A percentile compares a stretch with the other conserved stretches of the same genome.
These are phyloP conservation scores for Ceratina australensis DNA, from an alignment of 1,140 invertebrate species.

Conservation along the genomic window DNA sequence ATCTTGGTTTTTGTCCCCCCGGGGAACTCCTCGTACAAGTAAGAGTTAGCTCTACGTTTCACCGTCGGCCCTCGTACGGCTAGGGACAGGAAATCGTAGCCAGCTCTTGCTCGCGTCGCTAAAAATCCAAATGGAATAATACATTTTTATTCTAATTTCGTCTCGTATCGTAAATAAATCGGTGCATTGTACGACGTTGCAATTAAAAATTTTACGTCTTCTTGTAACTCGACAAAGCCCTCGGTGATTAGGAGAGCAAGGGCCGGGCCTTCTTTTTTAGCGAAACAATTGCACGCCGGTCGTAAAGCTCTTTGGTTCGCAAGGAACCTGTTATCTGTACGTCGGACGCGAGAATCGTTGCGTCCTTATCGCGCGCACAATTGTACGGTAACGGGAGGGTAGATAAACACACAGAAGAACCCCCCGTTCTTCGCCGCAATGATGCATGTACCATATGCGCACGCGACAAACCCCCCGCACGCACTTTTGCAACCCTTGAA, in stretches of 20 bases:
- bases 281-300: neutral
- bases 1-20: no score
- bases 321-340: slow-evolving; percentile 1
- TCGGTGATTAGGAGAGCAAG: no score
- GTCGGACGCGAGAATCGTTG: slow-evolving; percentile 20
- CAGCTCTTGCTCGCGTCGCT: neutral
- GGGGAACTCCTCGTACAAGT: no score
- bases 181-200: neutral
- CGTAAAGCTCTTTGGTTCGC: slow-evolving; percentile 9
- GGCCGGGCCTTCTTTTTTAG: neutral
- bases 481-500: slow-evolving; percentile 37
- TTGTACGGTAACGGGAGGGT: slow-evolving; percentile 6
- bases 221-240: no score
- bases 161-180: neutral
- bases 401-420: slow-evolving; percentile 44
- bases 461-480: slow-evolving; percentile 27
- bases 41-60: no score
- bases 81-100: no score
- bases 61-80: no score
- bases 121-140: no score
- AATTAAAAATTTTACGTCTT: no score
- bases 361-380: slow-evolving; percentile 19
- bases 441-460: slow-evolving; percentile 53
- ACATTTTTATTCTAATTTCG: neutral
- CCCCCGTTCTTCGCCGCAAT: slow-evolving; percentile 6